Evolutionary conservation across 2,113 vertebrate species (phyloP).

Genomic region (Typhlomys cinereus): DNA sequence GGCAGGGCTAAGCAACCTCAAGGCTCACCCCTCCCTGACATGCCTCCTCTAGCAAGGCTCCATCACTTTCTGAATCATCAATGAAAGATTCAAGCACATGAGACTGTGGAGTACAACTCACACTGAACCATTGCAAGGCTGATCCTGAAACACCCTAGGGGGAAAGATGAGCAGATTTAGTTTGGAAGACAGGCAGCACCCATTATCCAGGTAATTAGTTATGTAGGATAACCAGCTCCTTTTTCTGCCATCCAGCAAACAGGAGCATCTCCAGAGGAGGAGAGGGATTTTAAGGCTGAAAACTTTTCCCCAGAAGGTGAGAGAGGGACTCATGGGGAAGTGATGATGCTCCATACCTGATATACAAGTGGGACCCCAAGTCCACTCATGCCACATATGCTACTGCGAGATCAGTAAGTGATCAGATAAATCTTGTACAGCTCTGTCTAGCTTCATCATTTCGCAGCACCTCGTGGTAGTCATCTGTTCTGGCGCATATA

Average conservation of each 20-base stretch:
- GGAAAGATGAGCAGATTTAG: not conserved
- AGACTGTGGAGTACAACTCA: no score
- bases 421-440: not conserved
- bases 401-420: not conserved
- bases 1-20: no score
- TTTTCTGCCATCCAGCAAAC: not conserved
- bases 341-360: not conserved
- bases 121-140: no score
- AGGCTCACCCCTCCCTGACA: no score
- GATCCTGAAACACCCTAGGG: not conserved
- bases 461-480: not conserved
- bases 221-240: not conserved
- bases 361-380: no score
- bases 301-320: not conserved
- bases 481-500: not conserved
- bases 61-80: no score
- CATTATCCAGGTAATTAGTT: not conserved
- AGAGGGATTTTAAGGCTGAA: rapidly evolving
- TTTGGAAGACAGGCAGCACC: not conserved
- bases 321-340: not conserved
- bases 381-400: not conserved
- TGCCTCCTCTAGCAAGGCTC: no score
- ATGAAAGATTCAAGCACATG: no score
- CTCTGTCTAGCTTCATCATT: no score
- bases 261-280: not conserved